A percentile compares a stretch with the other conserved stretches of the same genome.
These are phyloP conservation scores for Dromaius novaehollandiae DNA, from an alignment of 2,113 vertebrate species.

Conservation along the genomic window DNA sequence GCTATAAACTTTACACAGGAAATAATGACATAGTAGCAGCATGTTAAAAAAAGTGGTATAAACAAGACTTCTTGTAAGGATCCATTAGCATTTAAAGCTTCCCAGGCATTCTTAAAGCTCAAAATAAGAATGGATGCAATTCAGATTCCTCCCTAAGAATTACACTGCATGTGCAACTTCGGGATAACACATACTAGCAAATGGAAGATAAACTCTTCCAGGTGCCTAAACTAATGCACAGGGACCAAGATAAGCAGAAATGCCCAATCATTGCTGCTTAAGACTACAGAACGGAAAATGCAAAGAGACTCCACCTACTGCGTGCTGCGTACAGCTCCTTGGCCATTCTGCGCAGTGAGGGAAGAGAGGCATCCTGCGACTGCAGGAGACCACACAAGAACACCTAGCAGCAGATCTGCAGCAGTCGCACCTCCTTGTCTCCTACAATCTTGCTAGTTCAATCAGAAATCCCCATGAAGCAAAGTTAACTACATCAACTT, in stretches of 20 bases:
- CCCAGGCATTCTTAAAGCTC: neutral
- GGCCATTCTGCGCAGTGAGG: too few species aligned
- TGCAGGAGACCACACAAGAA: neutral
- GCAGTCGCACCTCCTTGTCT: neutral
- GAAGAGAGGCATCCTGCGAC: neutral
- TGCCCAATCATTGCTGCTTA: neutral
- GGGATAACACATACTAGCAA: neutral
- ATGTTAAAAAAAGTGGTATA: neutral
- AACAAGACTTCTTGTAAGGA: neutral
- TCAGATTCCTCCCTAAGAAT: neutral
- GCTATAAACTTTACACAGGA: slow-evolving; percentile 12
- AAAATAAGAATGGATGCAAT: neutral
- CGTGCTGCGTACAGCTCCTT: neutral
- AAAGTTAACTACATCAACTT: neutral
- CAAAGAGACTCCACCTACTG: neutral
- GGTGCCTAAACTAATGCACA: neutral
- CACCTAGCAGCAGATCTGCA: rapidly evolving
- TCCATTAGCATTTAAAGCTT: neutral
- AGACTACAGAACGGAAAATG: neutral
- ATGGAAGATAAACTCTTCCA: neutral
- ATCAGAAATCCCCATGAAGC: neutral
- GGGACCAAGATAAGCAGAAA: neutral
- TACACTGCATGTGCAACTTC: neutral
- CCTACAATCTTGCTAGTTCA: neutral
- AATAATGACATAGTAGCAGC: neutral